A percentile compares a stretch with the other conserved stretches of the same genome.
Evolutionary conservation across 2,797 vertebrate genomes (phyloP).

Genomic region (Betta splendens): DNA sequence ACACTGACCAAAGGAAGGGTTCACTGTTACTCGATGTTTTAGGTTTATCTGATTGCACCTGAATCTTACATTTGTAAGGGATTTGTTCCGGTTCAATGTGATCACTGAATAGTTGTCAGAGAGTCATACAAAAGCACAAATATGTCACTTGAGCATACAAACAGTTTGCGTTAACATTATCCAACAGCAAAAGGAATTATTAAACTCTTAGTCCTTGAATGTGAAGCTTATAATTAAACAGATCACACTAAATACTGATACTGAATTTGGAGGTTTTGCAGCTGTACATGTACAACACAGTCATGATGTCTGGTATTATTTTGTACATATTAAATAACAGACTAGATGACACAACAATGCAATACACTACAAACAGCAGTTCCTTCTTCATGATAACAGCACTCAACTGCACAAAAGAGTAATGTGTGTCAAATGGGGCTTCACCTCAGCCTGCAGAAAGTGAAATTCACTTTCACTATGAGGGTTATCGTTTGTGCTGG

Average conservation of each 20-base stretch:
- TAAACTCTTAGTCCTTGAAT: conserved; percentile 32
- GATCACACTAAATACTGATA: conserved; percentile 52
- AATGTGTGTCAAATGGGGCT: conserved; percentile 47
- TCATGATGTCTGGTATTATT: conserved; percentile 30
- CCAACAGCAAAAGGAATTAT: conserved; percentile 24
- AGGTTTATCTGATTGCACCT: conserved; percentile 23
- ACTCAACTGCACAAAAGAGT: conserved; percentile 43
- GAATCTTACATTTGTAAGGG: conserved; percentile 20
- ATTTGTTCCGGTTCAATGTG: conserved; percentile 7
- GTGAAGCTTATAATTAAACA: conserved; percentile 13
- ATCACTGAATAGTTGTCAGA: conserved; percentile 26
- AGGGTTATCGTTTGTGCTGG: conserved; percentile 49
- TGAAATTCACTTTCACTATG: conserved; percentile 36
- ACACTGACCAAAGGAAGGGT: conserved; percentile 2
- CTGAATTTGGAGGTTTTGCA: conserved; percentile 31
- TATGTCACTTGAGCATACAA: conserved; percentile 27
- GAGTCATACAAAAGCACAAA: conserved; percentile 31
- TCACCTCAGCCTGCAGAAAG: conserved; percentile 48
- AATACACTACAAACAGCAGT: conserved; percentile 33
- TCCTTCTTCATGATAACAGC: conserved; percentile 36
- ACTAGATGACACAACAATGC: conserved; percentile 29
- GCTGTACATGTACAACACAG: conserved; percentile 43
- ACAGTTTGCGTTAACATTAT: conserved; percentile 21
- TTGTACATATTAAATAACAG: conserved; percentile 55
- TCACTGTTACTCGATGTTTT: conserved; percentile 20